Evolutionary conservation across 1,140 invertebrate species (phyloP), one percentile per base, ranked within the genome.

Genomic region (Chrysomallon squamiferum): DNA sequence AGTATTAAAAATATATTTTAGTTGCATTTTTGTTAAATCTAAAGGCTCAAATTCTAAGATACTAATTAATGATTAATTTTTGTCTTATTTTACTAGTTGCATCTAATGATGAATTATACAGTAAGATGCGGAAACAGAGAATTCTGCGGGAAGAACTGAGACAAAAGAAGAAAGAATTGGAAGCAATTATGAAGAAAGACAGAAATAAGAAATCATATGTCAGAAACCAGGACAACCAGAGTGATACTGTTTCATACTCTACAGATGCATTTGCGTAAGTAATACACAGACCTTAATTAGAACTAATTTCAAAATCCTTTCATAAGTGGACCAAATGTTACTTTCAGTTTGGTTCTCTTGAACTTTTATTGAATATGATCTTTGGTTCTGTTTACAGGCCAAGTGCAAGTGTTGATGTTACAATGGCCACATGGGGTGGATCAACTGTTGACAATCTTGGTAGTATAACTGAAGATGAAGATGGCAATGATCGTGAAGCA

Each of bases 401-500:
- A 33, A 77, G 72, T 54, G 73, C 75, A 15, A 83, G 83, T 78
- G 80, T 73, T 65, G 84, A 82, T 71, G 77, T 78, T 29, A 86
- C 84, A 11, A 83, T 84, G 80, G 84, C 84, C 29, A 86, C 84
- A 0, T 86, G 84, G 84, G 84, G 84, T 30, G 84, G 83, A 9
- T 86, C 84, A 33, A 84, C 84, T 11, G 78, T 79, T 2, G 83
- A 82, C 59, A 84, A 84, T 68, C 65, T 81, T 43, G 84, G 81
- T 59, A 81, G 77, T 61, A 84, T 83, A 15, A 81, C 78, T 45
- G 84, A 85, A 60, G 80, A 79, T 68, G 74, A 77, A 45, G 78
- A 80, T 50, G 70, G 69, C 3, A 69, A 74, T 62, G 72, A 77
- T 29, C 63, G 67, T 54, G 69, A 68, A 15, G 75, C 75, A 59